Conservation (phyloP, 2,797 vertebrate genomes). For the Tiaroga cobitis region DNA sequence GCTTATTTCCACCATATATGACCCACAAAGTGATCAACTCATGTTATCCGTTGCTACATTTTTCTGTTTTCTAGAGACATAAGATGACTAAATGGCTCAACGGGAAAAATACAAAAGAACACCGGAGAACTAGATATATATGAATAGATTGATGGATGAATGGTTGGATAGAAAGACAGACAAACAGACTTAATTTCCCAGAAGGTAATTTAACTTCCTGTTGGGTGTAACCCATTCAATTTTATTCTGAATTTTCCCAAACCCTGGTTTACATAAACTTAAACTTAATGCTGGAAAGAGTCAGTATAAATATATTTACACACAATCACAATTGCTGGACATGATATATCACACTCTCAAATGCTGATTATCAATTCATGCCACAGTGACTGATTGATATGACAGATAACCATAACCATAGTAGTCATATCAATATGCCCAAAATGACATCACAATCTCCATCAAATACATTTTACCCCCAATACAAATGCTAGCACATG, state of each 20-base stretch:
- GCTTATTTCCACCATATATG: slow-evolving; percentile 11
- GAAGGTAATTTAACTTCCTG: not conserved
- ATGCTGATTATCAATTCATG: not conserved
- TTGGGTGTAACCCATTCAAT: not conserved
- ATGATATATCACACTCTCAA: not conserved
- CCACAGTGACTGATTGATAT: not conserved
- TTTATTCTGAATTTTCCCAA: not conserved
- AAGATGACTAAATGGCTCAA: not conserved
- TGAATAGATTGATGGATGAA: not conserved
- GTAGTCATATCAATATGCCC: not conserved
- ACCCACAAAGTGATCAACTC: not conserved
- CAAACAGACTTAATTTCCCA: not conserved
- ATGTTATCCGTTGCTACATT: not conserved
- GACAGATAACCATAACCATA: not conserved
- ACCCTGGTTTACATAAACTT: not conserved
- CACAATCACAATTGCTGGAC: not conserved
- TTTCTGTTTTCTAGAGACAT: slow-evolving; percentile 7
- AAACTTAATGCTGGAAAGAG: not conserved
- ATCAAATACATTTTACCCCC: not conserved
- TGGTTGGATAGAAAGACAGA: not conserved
- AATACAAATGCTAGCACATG: not conserved
- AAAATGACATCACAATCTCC: not conserved
- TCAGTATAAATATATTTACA: not conserved
- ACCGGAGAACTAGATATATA: not conserved
- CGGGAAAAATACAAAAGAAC: not conserved